Conservation (phyloP, 2,113 vertebrate species). For the Psophia crepitans region DNA sequence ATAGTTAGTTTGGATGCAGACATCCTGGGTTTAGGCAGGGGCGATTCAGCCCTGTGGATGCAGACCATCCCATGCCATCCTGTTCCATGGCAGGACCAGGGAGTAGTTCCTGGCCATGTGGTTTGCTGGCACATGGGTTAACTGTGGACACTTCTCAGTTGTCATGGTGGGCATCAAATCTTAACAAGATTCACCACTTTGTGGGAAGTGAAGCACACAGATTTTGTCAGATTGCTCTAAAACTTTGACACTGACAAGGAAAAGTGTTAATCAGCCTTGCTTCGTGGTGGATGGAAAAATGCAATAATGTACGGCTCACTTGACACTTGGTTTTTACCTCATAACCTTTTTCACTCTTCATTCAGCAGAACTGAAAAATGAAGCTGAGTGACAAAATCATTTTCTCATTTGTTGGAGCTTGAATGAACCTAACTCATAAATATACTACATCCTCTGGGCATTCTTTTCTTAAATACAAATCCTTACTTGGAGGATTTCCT, state of each 20-base stretch:
- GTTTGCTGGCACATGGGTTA: not conserved
- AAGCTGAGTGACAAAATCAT: not conserved
- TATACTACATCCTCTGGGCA: not conserved
- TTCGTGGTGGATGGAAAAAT: not conserved
- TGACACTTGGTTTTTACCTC: not conserved
- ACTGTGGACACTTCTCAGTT: not conserved
- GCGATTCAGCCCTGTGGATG: not conserved
- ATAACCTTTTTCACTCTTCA: not conserved
- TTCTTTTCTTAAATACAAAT: not conserved
- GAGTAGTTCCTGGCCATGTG: not conserved
- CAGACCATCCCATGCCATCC: not conserved
- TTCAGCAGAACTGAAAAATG: conserved; percentile 7
- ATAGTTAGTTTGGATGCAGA: not conserved
- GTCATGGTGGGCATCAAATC: not conserved
- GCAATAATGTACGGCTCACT: not conserved
- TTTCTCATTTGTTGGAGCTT: conserved; percentile 16
- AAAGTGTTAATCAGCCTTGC: not conserved
- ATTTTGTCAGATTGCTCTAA: not conserved
- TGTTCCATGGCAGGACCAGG: not conserved
- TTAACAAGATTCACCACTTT: not conserved
- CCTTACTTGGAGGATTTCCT: not conserved
- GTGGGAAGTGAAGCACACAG: not conserved
- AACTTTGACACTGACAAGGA: not conserved
- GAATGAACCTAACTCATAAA: not conserved
- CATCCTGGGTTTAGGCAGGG: not conserved